A percentile compares a stretch with the other conserved stretches of the same genome.
Evolutionary conservation across 2,113 vertebrate genomes (phyloP).

Genomic region (Eolophus roseicapilla): DNA sequence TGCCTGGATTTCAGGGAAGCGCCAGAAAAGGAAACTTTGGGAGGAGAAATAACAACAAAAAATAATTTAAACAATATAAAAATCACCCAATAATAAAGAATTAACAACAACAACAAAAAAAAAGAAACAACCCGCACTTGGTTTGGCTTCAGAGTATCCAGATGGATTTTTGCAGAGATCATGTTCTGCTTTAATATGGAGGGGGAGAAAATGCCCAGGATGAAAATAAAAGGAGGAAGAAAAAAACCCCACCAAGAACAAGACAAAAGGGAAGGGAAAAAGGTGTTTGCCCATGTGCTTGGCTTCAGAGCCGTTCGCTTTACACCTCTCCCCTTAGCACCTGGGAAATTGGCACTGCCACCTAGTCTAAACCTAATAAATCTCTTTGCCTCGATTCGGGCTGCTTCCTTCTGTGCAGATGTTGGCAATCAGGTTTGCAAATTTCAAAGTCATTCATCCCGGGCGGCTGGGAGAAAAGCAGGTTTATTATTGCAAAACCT

Average conservation of each 20-base stretch:
- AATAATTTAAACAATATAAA: background rate
- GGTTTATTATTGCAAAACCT: constrained; percentile 65
- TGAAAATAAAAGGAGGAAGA: fast-evolving
- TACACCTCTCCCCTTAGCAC: constrained; percentile 63
- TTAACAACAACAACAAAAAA: background rate
- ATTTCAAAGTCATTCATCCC: constrained; percentile 66
- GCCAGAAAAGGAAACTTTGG: background rate
- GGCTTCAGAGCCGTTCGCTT: constrained; percentile 25
- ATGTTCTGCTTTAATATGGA: background rate
- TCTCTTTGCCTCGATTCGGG: constrained; percentile 49
- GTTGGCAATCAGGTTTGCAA: constrained; percentile 55
- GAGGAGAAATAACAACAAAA: background rate
- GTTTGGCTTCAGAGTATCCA: background rate
- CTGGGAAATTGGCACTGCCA: constrained; percentile 71
- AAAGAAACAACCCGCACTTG: background rate
- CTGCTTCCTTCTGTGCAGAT: constrained; percentile 49
- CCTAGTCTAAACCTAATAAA: constrained; percentile 65
- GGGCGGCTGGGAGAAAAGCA: constrained; percentile 52
- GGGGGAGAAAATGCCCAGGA: background rate
- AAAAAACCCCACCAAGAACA: background rate
- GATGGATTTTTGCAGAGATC: background rate
- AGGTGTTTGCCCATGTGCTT: constrained; percentile 64
- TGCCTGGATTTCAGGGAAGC: background rate
- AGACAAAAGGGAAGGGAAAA: constrained; percentile 1
- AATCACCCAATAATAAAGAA: background rate